A percentile compares a stretch with the other conserved stretches of the same genome.
These are phyloP conservation scores for Eolophus roseicapilla DNA, from an alignment of 2,113 vertebrate genomes.

Conservation along the genomic window DNA sequence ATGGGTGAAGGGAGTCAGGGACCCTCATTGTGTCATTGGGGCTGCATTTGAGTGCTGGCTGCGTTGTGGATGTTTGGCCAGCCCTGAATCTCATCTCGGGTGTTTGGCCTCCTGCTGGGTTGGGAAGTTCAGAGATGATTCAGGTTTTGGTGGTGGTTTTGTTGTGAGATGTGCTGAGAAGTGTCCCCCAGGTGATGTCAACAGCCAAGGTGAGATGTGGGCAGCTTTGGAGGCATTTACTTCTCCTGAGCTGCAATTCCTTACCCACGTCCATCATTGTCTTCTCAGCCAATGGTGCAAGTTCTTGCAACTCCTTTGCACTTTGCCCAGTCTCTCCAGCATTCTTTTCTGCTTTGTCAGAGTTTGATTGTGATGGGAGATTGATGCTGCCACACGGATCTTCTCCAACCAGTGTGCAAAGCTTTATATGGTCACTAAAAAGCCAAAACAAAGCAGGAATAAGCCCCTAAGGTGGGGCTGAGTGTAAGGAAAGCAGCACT, in stretches of 20 bases:
- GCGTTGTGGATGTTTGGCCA: not conserved
- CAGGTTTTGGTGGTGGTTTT: not conserved
- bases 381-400: not conserved
- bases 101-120: fast-evolving
- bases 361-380: not conserved
- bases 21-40: not conserved
- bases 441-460: not conserved
- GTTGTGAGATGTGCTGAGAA: not conserved
- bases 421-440: not conserved
- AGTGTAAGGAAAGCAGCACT: not conserved
- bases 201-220: not conserved
- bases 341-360: not conserved
- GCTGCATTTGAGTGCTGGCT: not conserved
- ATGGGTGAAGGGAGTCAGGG: no score
- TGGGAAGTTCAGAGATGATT: not conserved
- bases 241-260: not conserved
- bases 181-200: not conserved
- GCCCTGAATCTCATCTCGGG: not conserved
- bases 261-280: fast-evolving
- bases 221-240: not conserved
- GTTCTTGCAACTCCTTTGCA: not conserved
- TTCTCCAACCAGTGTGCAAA: not conserved
- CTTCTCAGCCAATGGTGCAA: not conserved
- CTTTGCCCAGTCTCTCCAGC: not conserved
- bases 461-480: not conserved